Evolutionary conservation across 2,113 vertebrate species (phyloP), one percentile per base, ranked within the genome.

Genomic region (human (Homo sapiens)): DNA sequence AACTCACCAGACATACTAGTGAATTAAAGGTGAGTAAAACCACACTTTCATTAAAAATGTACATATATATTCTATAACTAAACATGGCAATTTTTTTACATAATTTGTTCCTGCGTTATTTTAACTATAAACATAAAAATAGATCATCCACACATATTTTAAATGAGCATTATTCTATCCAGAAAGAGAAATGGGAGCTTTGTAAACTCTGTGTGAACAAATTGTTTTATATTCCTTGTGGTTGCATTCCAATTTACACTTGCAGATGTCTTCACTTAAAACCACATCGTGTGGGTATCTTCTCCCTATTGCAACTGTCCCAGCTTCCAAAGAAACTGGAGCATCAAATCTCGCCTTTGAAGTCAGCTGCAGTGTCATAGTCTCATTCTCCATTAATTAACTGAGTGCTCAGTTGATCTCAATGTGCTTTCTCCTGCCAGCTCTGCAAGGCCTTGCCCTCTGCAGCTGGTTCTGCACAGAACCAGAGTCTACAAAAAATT

Each of bases 381-480:
- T 73, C 30, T 72, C 87, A 48, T 84, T 93, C 93, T 57, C 25
- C 12, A 64, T 88, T 85, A 94, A 72, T 73, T 92, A 94, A 83
- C 38, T 90, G 16, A 10, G n/a, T 48, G 40, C 55, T 90, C 72
- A 91, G 32, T 91, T 93, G 27, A 48, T 83, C 48, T 78, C 72
- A 82, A 35, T 2, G 35, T 86, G 45, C 35, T 64, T 59, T 94
- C 59, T 66, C 48, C 43, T 89, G 66, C 22, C 70, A 68, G 22
- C 83, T 92, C 43, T 12, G 20, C 25, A 72, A 90, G 85, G 45
- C 79, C 66, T 55, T 94, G 35, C 75, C 30, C 50, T 94, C 25
- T 70, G 38, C 38, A 43, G 27, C 20, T 80, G 52, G 40, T n/a
- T 94, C n/a, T 87, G 40, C 27, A 61, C 30, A 48, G 59, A 95